Percentiles rank a stretch among this genome's conserved stretches.
phyloP scores from a whole-genome alignment of 2,113 vertebrate genomes.

The Hassar affinis region DNA sequence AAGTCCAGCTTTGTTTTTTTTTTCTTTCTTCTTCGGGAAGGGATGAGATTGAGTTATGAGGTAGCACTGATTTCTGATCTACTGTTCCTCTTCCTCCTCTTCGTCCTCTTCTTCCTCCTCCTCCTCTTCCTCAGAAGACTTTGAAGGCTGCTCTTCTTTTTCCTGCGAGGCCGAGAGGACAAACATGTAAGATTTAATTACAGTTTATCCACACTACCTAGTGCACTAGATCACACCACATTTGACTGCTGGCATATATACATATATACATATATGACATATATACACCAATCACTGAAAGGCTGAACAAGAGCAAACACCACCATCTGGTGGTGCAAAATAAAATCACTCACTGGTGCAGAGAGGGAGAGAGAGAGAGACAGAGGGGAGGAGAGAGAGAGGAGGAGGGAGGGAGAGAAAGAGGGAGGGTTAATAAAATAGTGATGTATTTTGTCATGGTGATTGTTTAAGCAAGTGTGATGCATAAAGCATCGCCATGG shows the following conservation, averaged over 20 bases:
- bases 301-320: too few relatives aligned
- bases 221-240: too few relatives aligned
- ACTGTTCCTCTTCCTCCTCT: slow-evolving; percentile 79
- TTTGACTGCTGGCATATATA: too few relatives aligned
- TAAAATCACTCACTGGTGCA: too few relatives aligned
- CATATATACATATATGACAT: too few relatives aligned
- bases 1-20: slow-evolving; percentile 66
- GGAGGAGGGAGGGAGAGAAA: too few relatives aligned
- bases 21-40: slow-evolving; percentile 65
- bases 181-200: background rate
- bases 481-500: background rate
- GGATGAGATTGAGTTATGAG: slow-evolving; percentile 75
- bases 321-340: too few relatives aligned
- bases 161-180: slow-evolving; percentile 69
- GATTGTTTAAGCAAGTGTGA: too few relatives aligned
- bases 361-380: too few relatives aligned
- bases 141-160: slow-evolving; percentile 88
- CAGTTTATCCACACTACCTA: too few relatives aligned
- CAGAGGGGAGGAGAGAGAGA: too few relatives aligned
- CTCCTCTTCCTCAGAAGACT: slow-evolving; percentile 92
- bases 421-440: background rate
- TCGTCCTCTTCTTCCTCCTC: slow-evolving; percentile 84
- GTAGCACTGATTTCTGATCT: slow-evolving; percentile 79
- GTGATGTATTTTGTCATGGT: background rate
- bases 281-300: too few relatives aligned